Percentiles rank a stretch among this genome's conserved stretches.
phyloP scores from a whole-genome alignment of 2,888 invertebrate genomes.

The Dynastes maya region DNA sequence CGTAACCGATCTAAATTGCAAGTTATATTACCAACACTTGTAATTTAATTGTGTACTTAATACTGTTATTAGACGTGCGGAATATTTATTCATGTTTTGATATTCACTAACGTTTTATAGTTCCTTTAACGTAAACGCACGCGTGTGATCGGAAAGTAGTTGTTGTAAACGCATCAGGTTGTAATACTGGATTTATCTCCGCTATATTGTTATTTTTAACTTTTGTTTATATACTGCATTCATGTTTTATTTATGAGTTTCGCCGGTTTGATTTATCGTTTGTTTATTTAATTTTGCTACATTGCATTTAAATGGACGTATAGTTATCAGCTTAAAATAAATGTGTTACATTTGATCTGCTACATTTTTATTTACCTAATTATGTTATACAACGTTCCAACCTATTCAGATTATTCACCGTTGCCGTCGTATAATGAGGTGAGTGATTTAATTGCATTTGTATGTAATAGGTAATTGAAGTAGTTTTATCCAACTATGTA shows the following conservation, averaged over 20 bases:
- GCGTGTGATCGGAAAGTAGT: conserved; percentile 8
- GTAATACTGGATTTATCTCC: conserved; percentile 4
- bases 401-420: conserved; percentile 61
- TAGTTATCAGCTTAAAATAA: conserved; percentile 22
- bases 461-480: too few relatives aligned
- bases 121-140: conserved; percentile 7
- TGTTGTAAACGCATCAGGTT: neutral
- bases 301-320: conserved; percentile 34
- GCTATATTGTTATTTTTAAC: conserved; percentile 9
- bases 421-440: conserved; percentile 63
- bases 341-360: conserved; percentile 20
- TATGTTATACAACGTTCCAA: conserved; percentile 64
- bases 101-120: conserved; percentile 33
- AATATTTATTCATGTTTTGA: conserved; percentile 55
- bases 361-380: conserved; percentile 40
- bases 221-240: conserved; percentile 29
- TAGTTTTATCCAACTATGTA: neutral
- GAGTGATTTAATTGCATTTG: conserved; percentile 47
- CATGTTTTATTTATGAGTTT: conserved; percentile 32
- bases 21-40: conserved; percentile 60
- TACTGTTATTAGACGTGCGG: conserved; percentile 59
- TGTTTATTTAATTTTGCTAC: conserved; percentile 27
- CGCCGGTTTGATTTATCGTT: conserved; percentile 15
- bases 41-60: conserved; percentile 63
- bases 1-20: conserved; percentile 59